Evolutionary conservation across 2,113 vertebrate species (phyloP).

Genomic region (Bubalus kerabau): DNA sequence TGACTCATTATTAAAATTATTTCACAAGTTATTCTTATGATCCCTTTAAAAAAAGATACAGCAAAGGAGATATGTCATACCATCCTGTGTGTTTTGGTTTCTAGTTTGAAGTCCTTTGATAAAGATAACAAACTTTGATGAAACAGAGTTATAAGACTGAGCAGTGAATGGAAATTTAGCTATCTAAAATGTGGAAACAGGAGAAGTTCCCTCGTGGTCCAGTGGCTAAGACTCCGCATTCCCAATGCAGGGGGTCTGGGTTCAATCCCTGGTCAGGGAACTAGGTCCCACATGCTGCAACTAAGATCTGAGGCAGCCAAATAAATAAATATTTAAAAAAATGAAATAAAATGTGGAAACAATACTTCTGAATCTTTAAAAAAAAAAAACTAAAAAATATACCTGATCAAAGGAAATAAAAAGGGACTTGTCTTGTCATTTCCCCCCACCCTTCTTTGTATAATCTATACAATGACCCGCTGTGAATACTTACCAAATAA

Average conservation of each 20-base stretch:
- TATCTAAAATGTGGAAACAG: neutral
- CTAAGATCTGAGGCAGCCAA: too few species aligned
- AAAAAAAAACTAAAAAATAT: neutral
- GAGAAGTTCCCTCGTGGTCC: too few species aligned
- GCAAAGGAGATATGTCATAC: neutral
- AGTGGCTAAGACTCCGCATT: too few species aligned
- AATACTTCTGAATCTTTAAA: neutral
- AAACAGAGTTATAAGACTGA: neutral
- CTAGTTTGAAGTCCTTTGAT: neutral
- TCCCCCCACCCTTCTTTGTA: neutral
- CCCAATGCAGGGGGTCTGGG: too few species aligned
- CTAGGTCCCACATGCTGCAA: too few species aligned
- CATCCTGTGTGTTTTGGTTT: neutral
- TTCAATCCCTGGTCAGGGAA: too few species aligned
- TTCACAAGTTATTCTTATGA: neutral
- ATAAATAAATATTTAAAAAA: too few species aligned
- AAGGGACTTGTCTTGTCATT: neutral
- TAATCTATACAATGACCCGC: neutral
- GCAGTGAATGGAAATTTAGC: neutral
- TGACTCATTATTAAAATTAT: neutral
- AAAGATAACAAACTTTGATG: neutral
- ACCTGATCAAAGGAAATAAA: neutral
- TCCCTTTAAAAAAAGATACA: neutral
- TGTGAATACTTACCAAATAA: neutral
- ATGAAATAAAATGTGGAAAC: neutral